A percentile compares a stretch with the other conserved stretches of the same genome.
Evolutionary conservation across 2,797 vertebrate genomes (phyloP).

Genomic region (Cheracebus regulus): DNA sequence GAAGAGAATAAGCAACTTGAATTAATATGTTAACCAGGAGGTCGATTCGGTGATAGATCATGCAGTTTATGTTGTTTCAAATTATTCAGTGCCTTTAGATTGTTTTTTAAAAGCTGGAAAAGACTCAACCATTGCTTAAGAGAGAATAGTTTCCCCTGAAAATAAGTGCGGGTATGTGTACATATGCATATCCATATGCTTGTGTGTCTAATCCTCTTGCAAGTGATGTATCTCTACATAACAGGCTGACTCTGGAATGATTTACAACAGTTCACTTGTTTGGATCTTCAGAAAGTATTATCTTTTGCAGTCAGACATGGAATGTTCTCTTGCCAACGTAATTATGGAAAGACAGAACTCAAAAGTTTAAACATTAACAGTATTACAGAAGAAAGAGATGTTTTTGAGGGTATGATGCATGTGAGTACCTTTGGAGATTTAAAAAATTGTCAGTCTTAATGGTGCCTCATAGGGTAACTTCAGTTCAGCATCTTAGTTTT

Average conservation of each 20-base stretch:
- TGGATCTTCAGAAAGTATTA: constrained; percentile 1
- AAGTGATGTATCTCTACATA: neutral
- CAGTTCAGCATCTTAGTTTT: constrained; percentile 15
- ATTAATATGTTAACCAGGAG: neutral
- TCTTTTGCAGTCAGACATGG: neutral
- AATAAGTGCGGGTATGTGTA: neutral
- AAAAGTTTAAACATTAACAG: neutral
- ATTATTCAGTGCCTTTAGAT: neutral
- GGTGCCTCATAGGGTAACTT: neutral
- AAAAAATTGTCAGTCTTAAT: neutral
- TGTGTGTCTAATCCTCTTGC: constrained; percentile 31
- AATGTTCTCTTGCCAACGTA: neutral
- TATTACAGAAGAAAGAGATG: neutral
- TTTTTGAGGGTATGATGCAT: neutral
- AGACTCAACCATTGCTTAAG: neutral
- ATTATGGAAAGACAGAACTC: neutral
- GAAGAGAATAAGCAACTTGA: neutral
- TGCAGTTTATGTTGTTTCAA: neutral
- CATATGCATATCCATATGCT: neutral
- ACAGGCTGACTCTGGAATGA: neutral
- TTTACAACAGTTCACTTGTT: constrained; percentile 12
- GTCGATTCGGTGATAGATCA: neutral
- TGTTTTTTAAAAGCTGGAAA: neutral
- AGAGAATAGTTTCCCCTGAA: constrained; percentile 53
- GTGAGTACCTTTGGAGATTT: neutral